Base-by-base conservation (phyloP, 1,140 invertebrate species). In the Lethrus apterus region DNA sequence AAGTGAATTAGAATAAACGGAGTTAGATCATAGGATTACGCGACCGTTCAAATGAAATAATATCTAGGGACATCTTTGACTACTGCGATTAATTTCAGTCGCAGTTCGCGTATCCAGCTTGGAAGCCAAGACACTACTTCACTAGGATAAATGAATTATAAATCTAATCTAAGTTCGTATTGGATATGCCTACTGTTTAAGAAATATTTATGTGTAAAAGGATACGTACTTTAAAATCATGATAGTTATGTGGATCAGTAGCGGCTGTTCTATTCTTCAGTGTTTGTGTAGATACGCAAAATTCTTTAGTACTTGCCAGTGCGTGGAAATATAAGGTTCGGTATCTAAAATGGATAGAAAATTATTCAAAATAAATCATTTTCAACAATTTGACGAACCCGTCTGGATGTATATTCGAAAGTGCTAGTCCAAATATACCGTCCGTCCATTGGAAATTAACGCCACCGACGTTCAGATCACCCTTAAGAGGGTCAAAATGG, bases 361-460 rank as follows among this genome's bases (percentile, higher is more conserved):
- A 17, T 15, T 23, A 20, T 19, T 38, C 10, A 3, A 19, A 2
- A 38, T 2, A 38, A 38, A 15, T 38, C 2, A 19, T 2, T 20
- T 38, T 8, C 13, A 15, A 13, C 8, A 7, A 1, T 33, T 33
- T 33, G 32, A 32, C 50, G 43, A 48, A 58, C 58, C 58, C 58
- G 36, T 52, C 53, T 35, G 49, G 32, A 10, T 52, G 44, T 47
- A 31, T 29, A 11, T 52, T 54, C 30, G 58, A 55, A 13, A 86
- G 59, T 2, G 82, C 79, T 47, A 86, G 46, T 19, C 79, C 78
- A 47, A 86, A 85, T 0, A 86, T 68, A 7, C 84, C 83, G 61
- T 86, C 84, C 0, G 78, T 82, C 83, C 83, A 86, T 59, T 86
- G 83, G 73, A 86, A 86, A 52, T 80, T 76, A 2, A 83, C 72